Percentiles rank a stretch among this genome's conserved stretches.
Conservation (phyloP, 2,113 vertebrate genomes). For the Nannospalax galili region DNA sequence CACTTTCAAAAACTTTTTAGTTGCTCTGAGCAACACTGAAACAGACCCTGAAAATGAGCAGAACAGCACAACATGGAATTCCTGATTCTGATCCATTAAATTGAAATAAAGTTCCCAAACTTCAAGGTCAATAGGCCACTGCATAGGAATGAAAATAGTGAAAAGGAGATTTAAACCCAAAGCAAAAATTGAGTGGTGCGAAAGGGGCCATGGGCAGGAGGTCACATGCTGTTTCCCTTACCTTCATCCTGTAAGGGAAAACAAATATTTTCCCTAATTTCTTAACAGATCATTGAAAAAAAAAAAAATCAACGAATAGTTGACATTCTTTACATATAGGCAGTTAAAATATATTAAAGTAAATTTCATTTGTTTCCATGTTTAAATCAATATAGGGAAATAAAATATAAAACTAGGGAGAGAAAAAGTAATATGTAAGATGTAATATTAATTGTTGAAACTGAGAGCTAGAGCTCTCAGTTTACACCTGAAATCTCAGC, state of each 20-base stretch:
- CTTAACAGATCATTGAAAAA: background rate
- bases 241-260: background rate
- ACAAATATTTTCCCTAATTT: background rate
- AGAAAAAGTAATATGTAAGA: background rate
- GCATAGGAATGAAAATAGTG: background rate
- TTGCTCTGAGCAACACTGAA: background rate
- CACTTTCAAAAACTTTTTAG: background rate
- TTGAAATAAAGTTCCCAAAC: background rate
- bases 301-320: background rate
- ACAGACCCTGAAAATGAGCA: constrained; percentile 47
- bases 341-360: background rate
- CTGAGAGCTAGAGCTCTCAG: background rate
- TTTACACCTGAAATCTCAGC: too few relatives aligned
- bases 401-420: accelerated
- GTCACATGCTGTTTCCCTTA: background rate
- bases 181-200: background rate
- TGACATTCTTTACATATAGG: background rate
- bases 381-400: background rate
- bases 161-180: background rate
- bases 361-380: background rate
- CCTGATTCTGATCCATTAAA: constrained; percentile 47
- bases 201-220: background rate
- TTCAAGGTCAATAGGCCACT: background rate
- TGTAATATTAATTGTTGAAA: background rate
- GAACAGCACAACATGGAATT: constrained; percentile 24